Percentiles rank a stretch among this genome's conserved stretches.
phyloP scores from a whole-genome alignment of 2,797 vertebrate genomes.

The Sparidentex hasta region DNA sequence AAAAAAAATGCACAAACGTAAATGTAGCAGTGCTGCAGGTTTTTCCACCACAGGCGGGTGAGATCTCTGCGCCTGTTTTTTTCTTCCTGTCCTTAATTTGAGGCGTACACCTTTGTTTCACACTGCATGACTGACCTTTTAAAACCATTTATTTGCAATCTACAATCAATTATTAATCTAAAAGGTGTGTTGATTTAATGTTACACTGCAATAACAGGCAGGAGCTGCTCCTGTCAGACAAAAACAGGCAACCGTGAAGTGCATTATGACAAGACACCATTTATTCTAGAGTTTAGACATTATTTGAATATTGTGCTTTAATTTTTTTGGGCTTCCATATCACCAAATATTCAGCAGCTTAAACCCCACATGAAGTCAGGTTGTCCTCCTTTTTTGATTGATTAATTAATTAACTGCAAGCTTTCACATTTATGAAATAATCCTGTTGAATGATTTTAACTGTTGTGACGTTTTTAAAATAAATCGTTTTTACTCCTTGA shows the following conservation, averaged over 20 bases:
- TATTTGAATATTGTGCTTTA: background rate
- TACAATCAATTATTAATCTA: background rate
- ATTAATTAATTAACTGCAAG: background rate
- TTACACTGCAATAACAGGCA: conserved; percentile 4
- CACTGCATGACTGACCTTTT: conserved; percentile 3
- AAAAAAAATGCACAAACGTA: too few relatives aligned
- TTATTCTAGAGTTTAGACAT: background rate
- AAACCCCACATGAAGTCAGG: background rate
- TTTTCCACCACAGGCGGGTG: conserved; percentile 28
- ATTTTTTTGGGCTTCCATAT: background rate
- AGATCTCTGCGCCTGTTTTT: conserved; percentile 32
- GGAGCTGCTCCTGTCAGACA: conserved; percentile 14
- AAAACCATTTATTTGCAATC: conserved; percentile 36
- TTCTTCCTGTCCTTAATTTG: conserved; percentile 13
- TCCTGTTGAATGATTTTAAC: background rate
- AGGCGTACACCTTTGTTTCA: conserved; percentile 23
- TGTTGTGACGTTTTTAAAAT: background rate
- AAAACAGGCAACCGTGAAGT: conserved; percentile 8
- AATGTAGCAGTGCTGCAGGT: conserved; percentile 16
- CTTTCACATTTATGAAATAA: background rate
- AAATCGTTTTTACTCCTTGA: background rate
- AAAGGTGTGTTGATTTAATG: conserved; percentile 16
- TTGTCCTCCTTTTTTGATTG: background rate
- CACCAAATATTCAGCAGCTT: background rate
- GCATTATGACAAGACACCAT: background rate